Evolutionary conservation across 1,140 invertebrate species (phyloP).

Genomic region (Diabrotica virgifera): DNA sequence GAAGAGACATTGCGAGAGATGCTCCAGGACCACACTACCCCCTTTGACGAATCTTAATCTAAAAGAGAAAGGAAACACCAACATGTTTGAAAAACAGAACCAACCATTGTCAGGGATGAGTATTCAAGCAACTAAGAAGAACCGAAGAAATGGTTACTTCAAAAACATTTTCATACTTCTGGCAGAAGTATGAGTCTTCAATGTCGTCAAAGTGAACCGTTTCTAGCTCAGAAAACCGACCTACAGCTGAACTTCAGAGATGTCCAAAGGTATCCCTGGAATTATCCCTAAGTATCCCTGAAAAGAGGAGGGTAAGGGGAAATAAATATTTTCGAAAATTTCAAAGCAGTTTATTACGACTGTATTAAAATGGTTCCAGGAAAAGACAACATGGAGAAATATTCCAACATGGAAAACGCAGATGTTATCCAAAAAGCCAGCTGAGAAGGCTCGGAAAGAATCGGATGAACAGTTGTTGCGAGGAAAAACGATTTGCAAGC

Average conservation of each 20-base stretch:
- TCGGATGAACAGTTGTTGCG: slow-evolving; percentile 78
- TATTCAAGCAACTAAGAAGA: slow-evolving; percentile 71
- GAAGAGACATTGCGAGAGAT: no score
- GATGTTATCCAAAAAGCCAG: slow-evolving; percentile 90
- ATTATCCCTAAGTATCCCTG: slow-evolving; percentile 84
- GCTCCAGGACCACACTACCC: no score
- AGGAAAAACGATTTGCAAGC: slow-evolving; percentile 78
- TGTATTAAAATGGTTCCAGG: slow-evolving; percentile 90
- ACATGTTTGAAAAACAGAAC: slow-evolving; percentile 51
- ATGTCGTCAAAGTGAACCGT: slow-evolving; percentile 67
- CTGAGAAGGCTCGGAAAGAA: slow-evolving; percentile 86
- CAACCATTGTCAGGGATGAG: slow-evolving; percentile 80
- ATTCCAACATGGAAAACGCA: slow-evolving; percentile 93
- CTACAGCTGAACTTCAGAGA: slow-evolving; percentile 85
- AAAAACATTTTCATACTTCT: slow-evolving; percentile 76
- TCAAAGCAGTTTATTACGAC: slow-evolving; percentile 77
- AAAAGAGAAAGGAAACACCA: no score
- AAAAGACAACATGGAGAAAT: slow-evolving; percentile 79
- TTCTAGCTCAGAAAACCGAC: slow-evolving; percentile 75
- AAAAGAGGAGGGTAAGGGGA: slow-evolving; percentile 73
- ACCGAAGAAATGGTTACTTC: slow-evolving; percentile 71
- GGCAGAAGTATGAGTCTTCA: slow-evolving; percentile 69
- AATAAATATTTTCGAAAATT: slow-evolving; percentile 78
- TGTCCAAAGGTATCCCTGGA: slow-evolving; percentile 84
- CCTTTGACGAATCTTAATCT: no score